Conservation (phyloP, 2,797 vertebrate species). For the Cygnus olor region DNA sequence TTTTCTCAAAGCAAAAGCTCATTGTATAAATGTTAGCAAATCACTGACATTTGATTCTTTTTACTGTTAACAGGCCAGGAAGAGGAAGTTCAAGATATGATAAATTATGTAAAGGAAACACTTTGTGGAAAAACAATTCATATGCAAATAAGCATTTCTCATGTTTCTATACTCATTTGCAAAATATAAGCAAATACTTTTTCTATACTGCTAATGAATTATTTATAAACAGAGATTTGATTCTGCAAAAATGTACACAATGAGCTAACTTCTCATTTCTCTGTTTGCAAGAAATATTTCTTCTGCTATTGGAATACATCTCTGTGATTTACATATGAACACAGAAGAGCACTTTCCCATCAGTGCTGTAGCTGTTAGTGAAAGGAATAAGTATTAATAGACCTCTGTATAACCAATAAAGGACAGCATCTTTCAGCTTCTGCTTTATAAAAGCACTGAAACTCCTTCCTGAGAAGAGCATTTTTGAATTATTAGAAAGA, state of each 20-base stretch:
- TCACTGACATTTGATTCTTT: neutral
- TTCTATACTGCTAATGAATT: conserved; percentile 33
- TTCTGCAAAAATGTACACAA: neutral
- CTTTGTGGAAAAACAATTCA: neutral
- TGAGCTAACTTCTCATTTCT: neutral
- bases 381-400: neutral
- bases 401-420: neutral
- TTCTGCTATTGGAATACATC: neutral
- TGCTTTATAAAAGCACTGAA: neutral
- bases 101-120: neutral
- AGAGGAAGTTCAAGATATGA: neutral
- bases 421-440: neutral
- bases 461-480: neutral
- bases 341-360: neutral
- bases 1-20: neutral
- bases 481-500: neutral
- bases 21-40: neutral
- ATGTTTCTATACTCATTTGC: neutral
- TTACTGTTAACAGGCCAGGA: neutral
- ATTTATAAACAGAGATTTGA: conserved; percentile 23
- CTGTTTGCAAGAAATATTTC: conserved; percentile 2
- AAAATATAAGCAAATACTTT: conserved; percentile 30
- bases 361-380: neutral
- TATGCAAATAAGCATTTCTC: neutral
- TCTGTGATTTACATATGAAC: conserved; percentile 35